Evolutionary conservation across 2,797 vertebrate genomes (phyloP).

Genomic region (Sus cebifrons): DNA sequence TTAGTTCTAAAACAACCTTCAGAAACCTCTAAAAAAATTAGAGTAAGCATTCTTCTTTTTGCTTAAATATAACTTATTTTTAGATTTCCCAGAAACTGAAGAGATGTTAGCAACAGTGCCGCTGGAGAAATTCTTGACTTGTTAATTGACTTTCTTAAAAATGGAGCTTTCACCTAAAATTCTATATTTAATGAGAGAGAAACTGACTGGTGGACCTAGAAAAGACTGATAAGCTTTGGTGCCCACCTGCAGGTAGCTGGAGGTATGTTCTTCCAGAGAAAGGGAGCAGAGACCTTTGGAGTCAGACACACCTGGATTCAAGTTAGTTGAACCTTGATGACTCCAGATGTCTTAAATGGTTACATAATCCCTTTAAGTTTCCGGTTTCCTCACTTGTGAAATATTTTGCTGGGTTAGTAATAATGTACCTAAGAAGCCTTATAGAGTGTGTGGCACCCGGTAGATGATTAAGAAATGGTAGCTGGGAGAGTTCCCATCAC

Average conservation of each 20-base stretch:
- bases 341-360: background rate
- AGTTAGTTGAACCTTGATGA: background rate
- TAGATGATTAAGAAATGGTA: constrained; percentile 13
- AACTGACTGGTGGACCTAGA: constrained; percentile 19
- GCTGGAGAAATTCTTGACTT: constrained; percentile 66
- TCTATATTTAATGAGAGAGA: constrained; percentile 51
- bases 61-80: constrained; percentile 62
- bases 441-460: background rate
- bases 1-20: constrained; percentile 61
- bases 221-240: background rate
- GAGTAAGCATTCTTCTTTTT: constrained; percentile 31
- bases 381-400: background rate
- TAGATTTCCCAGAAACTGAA: constrained; percentile 53
- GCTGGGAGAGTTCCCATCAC: background rate
- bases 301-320: constrained; percentile 27
- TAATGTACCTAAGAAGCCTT: constrained; percentile 34
- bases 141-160: constrained; percentile 59
- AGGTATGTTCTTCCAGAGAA: background rate
- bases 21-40: constrained; percentile 55
- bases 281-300: background rate
- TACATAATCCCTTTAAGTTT: constrained; percentile 38
- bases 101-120: constrained; percentile 2
- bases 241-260: background rate
- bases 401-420: background rate
- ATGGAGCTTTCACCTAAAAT: constrained; percentile 50